Percentiles rank a stretch among this genome's conserved stretches.
Evolutionary conservation across 1,140 invertebrate species (phyloP).

Genomic region (Drosophila teissieri): DNA sequence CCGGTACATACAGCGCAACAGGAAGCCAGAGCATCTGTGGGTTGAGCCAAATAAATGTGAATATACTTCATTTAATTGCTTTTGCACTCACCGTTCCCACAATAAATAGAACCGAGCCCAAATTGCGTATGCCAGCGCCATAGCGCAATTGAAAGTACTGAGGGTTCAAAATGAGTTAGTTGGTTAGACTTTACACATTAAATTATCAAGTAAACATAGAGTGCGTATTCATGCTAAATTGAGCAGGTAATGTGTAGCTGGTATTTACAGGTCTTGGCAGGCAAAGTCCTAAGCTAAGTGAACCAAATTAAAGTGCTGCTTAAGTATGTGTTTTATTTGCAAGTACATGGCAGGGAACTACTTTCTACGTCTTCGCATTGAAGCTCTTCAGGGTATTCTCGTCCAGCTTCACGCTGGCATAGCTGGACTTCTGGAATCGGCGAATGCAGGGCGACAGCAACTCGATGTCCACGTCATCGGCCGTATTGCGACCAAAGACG

Average conservation of each 20-base stretch:
- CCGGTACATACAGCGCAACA: constrained; percentile 93
- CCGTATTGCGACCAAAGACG: constrained; percentile 51
- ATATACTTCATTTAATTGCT: neutral
- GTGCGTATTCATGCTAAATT: neutral
- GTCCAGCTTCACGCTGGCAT: constrained; percentile 56
- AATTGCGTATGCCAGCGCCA: constrained; percentile 88
- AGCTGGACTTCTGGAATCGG: constrained; percentile 41
- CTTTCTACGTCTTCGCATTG: constrained; percentile 43
- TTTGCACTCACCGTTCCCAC: constrained; percentile 88
- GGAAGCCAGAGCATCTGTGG: constrained; percentile 86
- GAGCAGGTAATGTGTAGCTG: neutral
- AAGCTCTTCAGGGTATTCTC: constrained; percentile 36
- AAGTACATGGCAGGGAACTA: constrained; percentile 29
- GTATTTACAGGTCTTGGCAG: neutral
- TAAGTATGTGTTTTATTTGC: constrained; percentile 21
- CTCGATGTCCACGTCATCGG: constrained; percentile 61
- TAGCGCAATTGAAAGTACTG: constrained; percentile 93
- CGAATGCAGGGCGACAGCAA: constrained; percentile 66
- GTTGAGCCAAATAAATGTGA: neutral
- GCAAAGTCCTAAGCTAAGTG: neutral
- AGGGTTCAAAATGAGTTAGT: constrained; percentile 13
- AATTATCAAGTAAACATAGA: neutral
- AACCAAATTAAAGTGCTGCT: neutral
- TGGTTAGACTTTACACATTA: constrained; percentile 12
- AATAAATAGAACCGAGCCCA: constrained; percentile 90